Evolutionary conservation across 2,797 vertebrate genomes (phyloP).

Genomic region (Notolepis coatsorum): DNA sequence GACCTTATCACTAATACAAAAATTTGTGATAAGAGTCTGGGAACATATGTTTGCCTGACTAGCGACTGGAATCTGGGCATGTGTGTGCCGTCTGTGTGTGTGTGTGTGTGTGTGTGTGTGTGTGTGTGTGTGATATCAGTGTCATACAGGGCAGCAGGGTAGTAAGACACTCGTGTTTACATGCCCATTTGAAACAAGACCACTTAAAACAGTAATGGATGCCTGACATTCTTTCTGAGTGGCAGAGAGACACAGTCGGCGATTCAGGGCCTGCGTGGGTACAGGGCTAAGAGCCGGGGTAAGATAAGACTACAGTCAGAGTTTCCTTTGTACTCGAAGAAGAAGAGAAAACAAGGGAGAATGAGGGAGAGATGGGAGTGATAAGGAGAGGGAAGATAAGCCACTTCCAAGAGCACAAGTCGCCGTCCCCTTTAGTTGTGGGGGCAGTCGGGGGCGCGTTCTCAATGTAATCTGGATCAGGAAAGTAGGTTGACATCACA

Average conservation of each 20-base stretch:
- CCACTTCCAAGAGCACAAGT: too few species aligned
- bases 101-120: background rate
- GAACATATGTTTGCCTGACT: background rate
- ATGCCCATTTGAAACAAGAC: slow-evolving; percentile 35
- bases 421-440: slow-evolving; percentile 25
- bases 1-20: too few species aligned
- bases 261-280: slow-evolving; percentile 28
- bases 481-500: slow-evolving; percentile 64
- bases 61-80: background rate
- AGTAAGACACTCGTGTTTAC: slow-evolving; percentile 46
- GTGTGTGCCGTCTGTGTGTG: background rate
- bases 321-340: slow-evolving; percentile 1
- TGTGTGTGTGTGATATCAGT: slow-evolving; percentile 24
- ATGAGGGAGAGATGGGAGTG: slow-evolving; percentile 3
- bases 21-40: too few species aligned
- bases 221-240: slow-evolving; percentile 25
- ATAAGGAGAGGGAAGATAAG: slow-evolving; percentile 36
- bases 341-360: background rate
- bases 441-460: slow-evolving; percentile 39
- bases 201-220: slow-evolving; percentile 56
- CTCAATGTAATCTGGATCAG: slow-evolving; percentile 50
- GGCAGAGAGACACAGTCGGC: background rate
- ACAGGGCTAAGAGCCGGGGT: too few species aligned
- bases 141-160: slow-evolving; percentile 48
- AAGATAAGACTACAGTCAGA: slow-evolving; percentile 25